These are phyloP conservation scores for Agraylea sexmaculata DNA, from an alignment of 1,140 invertebrate species.

Conservation along the genomic window DNA sequence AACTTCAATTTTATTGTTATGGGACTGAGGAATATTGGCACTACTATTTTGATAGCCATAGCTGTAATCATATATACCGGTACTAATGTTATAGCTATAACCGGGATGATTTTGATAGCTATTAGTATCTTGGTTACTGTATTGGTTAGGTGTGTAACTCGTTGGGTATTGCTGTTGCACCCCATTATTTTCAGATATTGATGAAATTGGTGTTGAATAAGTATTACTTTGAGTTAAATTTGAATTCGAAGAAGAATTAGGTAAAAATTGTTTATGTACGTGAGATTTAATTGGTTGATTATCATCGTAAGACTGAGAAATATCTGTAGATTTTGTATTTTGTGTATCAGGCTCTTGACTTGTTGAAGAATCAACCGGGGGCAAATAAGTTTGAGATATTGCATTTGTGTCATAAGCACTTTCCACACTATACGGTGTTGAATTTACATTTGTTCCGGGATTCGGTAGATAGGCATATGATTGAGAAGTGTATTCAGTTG, in stretches of 20 bases:
- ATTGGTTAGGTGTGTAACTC: constrained; percentile 13
- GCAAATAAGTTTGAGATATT: no score
- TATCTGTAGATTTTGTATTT: not conserved
- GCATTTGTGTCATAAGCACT: no score
- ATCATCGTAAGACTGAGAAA: constrained; percentile 8
- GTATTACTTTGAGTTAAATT: constrained; percentile 6
- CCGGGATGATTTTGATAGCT: constrained; percentile 43
- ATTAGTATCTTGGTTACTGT: constrained; percentile 25
- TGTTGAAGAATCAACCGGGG: no score
- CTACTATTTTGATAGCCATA: constrained; percentile 38
- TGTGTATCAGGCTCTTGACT: no score
- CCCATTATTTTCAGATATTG: constrained; percentile 3
- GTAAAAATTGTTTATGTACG: constrained; percentile 29
- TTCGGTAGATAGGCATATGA: constrained; percentile 28
- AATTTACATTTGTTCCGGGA: constrained; percentile 7
- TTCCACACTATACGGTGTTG: no score
- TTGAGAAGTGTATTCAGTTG: constrained; percentile 24
- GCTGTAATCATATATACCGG: constrained; percentile 40
- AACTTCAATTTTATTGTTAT: constrained; percentile 5
- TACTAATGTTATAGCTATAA: constrained; percentile 36
- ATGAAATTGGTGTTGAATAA: constrained; percentile 1
- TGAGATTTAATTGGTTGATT: constrained; percentile 37
- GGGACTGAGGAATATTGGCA: not conserved
- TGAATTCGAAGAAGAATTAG: constrained; percentile 2
- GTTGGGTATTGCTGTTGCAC: constrained; percentile 5